Conservation (phyloP, 2,888 invertebrate species). For the Notodonta ziczac region DNA sequence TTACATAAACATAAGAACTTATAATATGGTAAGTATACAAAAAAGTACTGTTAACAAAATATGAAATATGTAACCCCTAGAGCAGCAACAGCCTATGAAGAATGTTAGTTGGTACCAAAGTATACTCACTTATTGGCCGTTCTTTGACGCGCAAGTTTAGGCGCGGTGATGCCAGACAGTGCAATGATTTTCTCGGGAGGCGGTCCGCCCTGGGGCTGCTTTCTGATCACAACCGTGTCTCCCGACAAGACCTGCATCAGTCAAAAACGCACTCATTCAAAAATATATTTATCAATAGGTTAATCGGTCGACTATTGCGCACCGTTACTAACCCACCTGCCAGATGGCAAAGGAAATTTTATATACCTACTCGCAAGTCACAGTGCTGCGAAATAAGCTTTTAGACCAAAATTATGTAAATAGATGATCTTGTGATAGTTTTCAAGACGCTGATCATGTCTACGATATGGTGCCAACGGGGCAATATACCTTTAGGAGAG, state of each 20-base stretch:
- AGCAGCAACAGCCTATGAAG: not conserved
- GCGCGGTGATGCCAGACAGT: conserved; percentile 96
- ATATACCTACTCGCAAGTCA: conserved; percentile 8
- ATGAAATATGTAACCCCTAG: not conserved
- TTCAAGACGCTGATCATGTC: conserved; percentile 11
- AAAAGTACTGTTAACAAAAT: too few species aligned
- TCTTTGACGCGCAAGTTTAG: conserved; percentile 88
- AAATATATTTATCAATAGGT: conserved; percentile 9
- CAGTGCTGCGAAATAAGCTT: conserved; percentile 8
- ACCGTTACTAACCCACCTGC: conserved; percentile 13
- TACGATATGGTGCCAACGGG: conserved; percentile 72
- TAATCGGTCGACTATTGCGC: conserved; percentile 8
- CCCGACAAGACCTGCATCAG: conserved; percentile 94
- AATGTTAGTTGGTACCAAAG: not conserved
- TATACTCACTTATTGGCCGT: conserved; percentile 72
- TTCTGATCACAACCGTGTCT: conserved; percentile 96
- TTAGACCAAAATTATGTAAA: conserved; percentile 11
- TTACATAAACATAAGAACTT: too few species aligned
- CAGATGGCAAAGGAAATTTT: conserved; percentile 23
- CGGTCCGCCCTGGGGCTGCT: conserved; percentile 93
- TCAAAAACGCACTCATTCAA: conserved; percentile 15
- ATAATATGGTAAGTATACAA: too few species aligned
- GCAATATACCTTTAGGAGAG: conserved; percentile 64
- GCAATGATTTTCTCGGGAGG: conserved; percentile 96
- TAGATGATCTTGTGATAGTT: conserved; percentile 6